A percentile compares a stretch with the other conserved stretches of the same genome.
Conservation (phyloP, 2,888 invertebrate genomes). For the Drosophila eohydei region DNA sequence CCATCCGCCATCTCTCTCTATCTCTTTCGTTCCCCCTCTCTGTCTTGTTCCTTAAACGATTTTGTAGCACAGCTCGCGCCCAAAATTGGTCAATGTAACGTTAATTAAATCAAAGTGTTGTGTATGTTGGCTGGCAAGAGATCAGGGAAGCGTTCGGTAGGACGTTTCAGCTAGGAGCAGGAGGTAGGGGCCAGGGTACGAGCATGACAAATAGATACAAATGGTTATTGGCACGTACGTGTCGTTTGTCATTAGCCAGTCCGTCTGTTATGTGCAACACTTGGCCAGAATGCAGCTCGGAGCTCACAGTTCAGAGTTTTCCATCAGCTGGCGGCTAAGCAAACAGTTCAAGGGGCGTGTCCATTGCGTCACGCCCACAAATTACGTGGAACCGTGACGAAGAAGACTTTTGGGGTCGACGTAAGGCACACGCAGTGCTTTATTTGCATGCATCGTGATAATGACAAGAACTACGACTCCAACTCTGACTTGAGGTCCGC, state of each 20-base stretch:
- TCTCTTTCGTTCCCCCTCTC: slow-evolving; percentile 4
- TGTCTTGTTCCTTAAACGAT: slow-evolving; percentile 42
- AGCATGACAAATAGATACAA: slow-evolving; percentile 82
- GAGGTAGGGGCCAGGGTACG: neutral
- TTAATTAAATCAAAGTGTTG: slow-evolving; percentile 82
- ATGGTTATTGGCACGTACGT: slow-evolving; percentile 81
- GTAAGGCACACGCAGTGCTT: slow-evolving; percentile 14
- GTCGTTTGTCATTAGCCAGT: slow-evolving; percentile 78
- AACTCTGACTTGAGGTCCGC: slow-evolving; percentile 27
- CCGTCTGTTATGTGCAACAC: slow-evolving; percentile 68
- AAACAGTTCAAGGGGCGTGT: slow-evolving; percentile 46
- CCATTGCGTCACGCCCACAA: slow-evolving; percentile 52
- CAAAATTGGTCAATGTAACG: slow-evolving; percentile 81
- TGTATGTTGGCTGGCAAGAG: slow-evolving; percentile 19
- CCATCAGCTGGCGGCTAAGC: slow-evolving; percentile 45
- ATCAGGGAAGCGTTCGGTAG: neutral
- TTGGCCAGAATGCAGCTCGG: slow-evolving; percentile 31
- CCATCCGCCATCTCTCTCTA: slow-evolving; percentile 1
- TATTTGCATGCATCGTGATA: slow-evolving; percentile 57
- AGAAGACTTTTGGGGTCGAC: slow-evolving; percentile 35
- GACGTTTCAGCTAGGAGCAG: neutral
- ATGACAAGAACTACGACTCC: slow-evolving; percentile 41
- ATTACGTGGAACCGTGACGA: slow-evolving; percentile 36
- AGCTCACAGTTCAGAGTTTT: slow-evolving; percentile 16
- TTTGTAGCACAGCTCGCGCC: slow-evolving; percentile 54